Evolutionary conservation across 2,888 invertebrate species (phyloP), one percentile per base, ranked within the genome.

Genomic region (Elysia crispata): DNA sequence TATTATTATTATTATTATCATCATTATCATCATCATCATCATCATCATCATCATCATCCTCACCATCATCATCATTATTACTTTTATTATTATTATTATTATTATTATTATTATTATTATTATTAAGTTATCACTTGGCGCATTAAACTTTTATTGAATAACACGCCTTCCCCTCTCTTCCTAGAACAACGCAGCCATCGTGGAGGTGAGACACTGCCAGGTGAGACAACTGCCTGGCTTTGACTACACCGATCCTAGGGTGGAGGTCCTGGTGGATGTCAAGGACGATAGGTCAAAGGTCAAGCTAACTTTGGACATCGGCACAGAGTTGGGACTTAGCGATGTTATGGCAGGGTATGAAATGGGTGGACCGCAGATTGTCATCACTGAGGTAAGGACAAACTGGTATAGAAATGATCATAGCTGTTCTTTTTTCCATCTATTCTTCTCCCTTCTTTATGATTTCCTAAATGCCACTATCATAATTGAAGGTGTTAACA

Each of bases 221-320:
- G 86, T 85, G 15, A 33, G 69, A 31, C 87, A 87, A 66, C 30
- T 86, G 15, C 73, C 79, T 1, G 81, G 80, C 18, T 70, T 83
- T 20, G 87, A 87, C 72, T 85, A 86, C 74, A 86, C 86, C 1
- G 84, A 86, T 62, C 85, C 87, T 8, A 81, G 82, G 18, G 74
- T 86, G n/a, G 81, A 83, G 54, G 70, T 86, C 11, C 79, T 81
- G 18, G 73, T 85, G 0, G 80, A 83, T 23, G 84, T 82, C 28
- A 77, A 76, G 31, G 86, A 86, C 77, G 86, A 86, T 78, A 76
- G 79, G 41, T 83, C 84, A 69, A 75, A 83, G 33, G 83, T 84
- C 13, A 75, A 79, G 57, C 76, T 85, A 25, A 76, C 72, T 20
- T 25, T 84, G 5, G 79, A 83, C 60, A 76, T 82, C 13, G 86